A percentile compares a stretch with the other conserved stretches of the same genome.
phyloP scores from a whole-genome alignment of 1,140 invertebrate genomes.

The Mylabris phalerata region DNA sequence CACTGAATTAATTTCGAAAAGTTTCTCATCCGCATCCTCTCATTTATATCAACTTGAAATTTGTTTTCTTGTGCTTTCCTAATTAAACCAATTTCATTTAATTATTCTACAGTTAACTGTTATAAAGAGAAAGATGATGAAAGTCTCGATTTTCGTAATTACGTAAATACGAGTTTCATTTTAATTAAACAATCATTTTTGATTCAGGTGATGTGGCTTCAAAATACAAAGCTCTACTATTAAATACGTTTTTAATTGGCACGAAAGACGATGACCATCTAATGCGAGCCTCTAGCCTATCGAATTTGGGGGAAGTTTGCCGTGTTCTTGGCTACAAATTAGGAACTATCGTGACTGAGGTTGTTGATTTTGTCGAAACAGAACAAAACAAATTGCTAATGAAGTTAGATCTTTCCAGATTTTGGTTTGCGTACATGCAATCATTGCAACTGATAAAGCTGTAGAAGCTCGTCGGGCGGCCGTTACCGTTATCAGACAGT shows the following conservation, averaged over 20 bases:
- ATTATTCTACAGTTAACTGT: too few relatives aligned
- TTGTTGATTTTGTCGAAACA: not conserved
- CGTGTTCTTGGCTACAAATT: conserved; percentile 66
- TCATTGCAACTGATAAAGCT: conserved; percentile 61
- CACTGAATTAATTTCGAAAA: too few relatives aligned
- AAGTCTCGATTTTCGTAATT: not conserved
- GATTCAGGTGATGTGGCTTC: conserved; percentile 64
- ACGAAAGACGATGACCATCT: conserved; percentile 63
- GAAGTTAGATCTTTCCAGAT: conserved; percentile 46
- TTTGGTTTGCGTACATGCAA: conserved; percentile 58
- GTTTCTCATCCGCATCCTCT: too few relatives aligned
- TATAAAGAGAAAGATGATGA: too few relatives aligned
- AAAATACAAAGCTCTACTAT: conserved; percentile 59
- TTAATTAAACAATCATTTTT: not conserved
- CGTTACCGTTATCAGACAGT: conserved; percentile 62
- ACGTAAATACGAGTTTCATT: not conserved
- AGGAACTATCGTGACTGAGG: conserved; percentile 64
- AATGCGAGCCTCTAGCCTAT: conserved; percentile 75
- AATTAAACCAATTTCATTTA: too few relatives aligned
- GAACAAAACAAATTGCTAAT: not conserved
- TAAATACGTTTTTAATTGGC: conserved; percentile 66
- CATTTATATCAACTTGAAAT: too few relatives aligned
- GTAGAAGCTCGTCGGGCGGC: conserved; percentile 71
- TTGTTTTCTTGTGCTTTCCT: too few relatives aligned
- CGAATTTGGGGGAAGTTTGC: conserved; percentile 80